Evolutionary conservation across 2,888 invertebrate genomes (phyloP).

Genomic region (Luffia ferchaultella): DNA sequence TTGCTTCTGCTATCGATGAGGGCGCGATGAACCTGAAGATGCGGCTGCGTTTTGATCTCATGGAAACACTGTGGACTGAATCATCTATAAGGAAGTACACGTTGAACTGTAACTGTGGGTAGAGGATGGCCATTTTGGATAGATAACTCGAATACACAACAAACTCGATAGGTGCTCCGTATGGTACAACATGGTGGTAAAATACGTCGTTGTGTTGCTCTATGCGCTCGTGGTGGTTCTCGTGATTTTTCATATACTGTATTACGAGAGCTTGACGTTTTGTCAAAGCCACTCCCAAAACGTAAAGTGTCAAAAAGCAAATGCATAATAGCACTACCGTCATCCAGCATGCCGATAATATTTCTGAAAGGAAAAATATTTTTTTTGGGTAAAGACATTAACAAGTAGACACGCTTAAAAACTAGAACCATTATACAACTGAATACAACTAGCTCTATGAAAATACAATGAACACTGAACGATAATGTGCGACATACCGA

Average conservation of each 20-base stretch:
- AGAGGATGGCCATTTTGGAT: conserved; percentile 31
- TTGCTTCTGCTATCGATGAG: conserved; percentile 23
- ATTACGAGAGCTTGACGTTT: conserved; percentile 31
- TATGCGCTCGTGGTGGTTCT: conserved; percentile 24
- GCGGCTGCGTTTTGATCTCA: conserved; percentile 22
- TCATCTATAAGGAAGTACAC: conserved; percentile 46
- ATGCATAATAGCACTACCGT: conserved; percentile 40
- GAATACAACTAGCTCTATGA: too few species aligned
- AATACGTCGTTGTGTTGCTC: conserved; percentile 36
- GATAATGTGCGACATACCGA: too few species aligned
- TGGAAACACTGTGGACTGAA: conserved; percentile 20
- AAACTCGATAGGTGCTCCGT: conserved; percentile 14
- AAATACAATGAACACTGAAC: too few species aligned
- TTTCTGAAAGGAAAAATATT: conserved; percentile 42
- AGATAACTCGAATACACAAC: conserved; percentile 18
- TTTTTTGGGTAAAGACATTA: too few species aligned
- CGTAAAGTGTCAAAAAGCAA: conserved; percentile 40
- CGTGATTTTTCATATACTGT: conserved; percentile 10
- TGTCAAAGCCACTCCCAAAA: conserved; percentile 35
- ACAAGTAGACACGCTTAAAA: too few species aligned
- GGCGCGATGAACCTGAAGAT: conserved; percentile 29
- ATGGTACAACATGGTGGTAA: conserved; percentile 35
- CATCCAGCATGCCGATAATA: conserved; percentile 50
- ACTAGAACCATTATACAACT: too few species aligned
- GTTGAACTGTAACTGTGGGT: conserved; percentile 35